Base-by-base conservation (phyloP, 2,797 vertebrate species). In the Sternotherus odoratus region DNA sequence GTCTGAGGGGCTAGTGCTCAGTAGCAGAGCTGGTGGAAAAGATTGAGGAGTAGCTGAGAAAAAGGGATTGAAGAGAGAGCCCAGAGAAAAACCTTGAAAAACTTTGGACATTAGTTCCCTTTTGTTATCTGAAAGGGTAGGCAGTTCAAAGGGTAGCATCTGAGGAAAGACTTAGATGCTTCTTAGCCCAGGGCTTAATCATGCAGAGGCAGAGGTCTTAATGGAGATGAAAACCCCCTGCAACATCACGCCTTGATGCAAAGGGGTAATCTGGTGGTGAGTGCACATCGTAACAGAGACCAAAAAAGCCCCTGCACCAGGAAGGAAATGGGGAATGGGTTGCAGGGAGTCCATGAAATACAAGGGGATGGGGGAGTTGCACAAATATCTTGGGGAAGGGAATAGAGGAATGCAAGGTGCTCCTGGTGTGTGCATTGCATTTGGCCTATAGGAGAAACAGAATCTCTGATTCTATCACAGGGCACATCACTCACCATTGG, bases 381-480 rank as follows among this genome's bases (percentile, higher is more conserved):
- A n/a, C n/a, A n/a, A n/a, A n/a, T n/a, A n/a, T n/a, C n/a, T n/a
- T n/a, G n/a, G n/a, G n/a, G n/a, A 11, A 60, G 36, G 93, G 26
- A 82, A 88, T 5, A 30, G 74, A 51, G 94, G 77, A 96, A 96
- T 81, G 96, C 72, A 96, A 95, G 50, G 30, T 86, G 90, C 57
- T 63, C 80, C 83, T 48, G 82, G 88, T 60, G 79, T 84, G 92
- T 95, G 82, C 89, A 87, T 85, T 79, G 51, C 88, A 94, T 63
- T 93, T 94, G 93, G 93, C 92, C 90, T 80, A 4, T 80, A 60
- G 74, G 93, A 92, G 81, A 74, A 77, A 66, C 81, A 79, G 36
- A 56, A 86, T 87, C 0, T 86, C 57, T 81, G 82, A 95, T 94
- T 80, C 83, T 75, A 7, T 66, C 28, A 30, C 56, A 57, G 56